phyloP scores from a whole-genome alignment of 2,797 vertebrate genomes.

The Peromyscus attwateri region DNA sequence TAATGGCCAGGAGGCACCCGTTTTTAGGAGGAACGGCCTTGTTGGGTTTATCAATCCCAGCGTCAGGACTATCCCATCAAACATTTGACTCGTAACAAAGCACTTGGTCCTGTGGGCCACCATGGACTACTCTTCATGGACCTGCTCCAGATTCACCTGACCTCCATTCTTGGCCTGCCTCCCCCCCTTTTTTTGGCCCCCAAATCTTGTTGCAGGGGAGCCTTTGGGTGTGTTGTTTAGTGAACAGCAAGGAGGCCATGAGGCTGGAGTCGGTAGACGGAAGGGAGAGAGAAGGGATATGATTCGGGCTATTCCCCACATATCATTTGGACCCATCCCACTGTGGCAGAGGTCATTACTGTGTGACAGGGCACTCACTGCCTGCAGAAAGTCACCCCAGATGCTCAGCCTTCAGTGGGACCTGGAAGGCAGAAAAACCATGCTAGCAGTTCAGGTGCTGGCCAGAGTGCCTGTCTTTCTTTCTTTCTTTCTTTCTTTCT shows the following conservation, averaged over 20 bases:
- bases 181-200: neutral
- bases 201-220: neutral
- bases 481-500: too few relatives aligned
- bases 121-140: neutral
- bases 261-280: neutral
- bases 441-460: neutral
- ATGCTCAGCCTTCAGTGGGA: neutral
- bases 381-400: neutral
- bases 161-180: neutral
- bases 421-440: neutral
- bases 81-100: neutral
- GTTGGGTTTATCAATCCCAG: neutral
- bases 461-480: neutral
- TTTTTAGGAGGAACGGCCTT: neutral
- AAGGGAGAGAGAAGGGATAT: neutral
- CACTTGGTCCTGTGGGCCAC: neutral
- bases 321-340: neutral
- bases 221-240: neutral
- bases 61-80: neutral
- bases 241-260: neutral
- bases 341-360: neutral
- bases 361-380: neutral
- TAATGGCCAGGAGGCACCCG: neutral
- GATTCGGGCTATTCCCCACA: neutral
- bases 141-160: neutral